These are phyloP conservation scores for Parazoanthus swiftii DNA, from an alignment of 92 coral and sea anemone species.

Conservation along the genomic window DNA sequence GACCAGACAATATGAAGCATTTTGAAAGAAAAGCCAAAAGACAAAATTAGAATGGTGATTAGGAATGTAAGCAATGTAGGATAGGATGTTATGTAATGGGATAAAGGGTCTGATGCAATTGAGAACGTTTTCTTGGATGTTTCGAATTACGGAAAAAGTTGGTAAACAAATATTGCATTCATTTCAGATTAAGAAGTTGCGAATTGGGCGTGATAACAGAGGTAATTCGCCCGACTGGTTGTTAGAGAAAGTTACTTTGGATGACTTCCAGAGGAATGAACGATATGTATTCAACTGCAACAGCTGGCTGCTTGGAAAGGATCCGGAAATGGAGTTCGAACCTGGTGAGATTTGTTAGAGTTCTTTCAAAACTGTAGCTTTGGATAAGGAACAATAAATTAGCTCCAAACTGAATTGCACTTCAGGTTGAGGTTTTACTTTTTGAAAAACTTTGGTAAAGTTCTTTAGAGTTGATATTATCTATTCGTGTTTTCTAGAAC, in stretches of 20 bases:
- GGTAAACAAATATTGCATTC: neutral
- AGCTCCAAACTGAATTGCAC: neutral
- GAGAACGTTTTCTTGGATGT: neutral
- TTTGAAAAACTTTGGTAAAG: no score
- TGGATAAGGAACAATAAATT: no score
- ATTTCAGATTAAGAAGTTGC: constrained; percentile 74
- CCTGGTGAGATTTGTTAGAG: constrained; percentile 59
- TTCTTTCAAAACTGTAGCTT: no score
- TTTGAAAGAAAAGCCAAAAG: no score
- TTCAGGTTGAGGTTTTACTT: neutral
- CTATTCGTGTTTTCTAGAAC: no score
- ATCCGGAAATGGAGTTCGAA: constrained; percentile 67
- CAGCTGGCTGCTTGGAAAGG: constrained; percentile 73
- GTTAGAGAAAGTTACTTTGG: constrained; percentile 81
- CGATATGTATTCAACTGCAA: constrained; percentile 82
- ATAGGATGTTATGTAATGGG: no score
- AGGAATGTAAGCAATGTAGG: no score
- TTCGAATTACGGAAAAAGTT: neutral
- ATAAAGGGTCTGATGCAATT: no score
- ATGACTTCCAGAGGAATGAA: constrained; percentile 76
- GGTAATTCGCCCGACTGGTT: constrained; percentile 86
- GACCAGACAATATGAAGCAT: no score
- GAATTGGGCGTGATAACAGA: constrained; percentile 76
- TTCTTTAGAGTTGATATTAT: neutral
- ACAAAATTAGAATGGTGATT: no score